A percentile compares a stretch with the other conserved stretches of the same genome.
Evolutionary conservation across 2,113 vertebrate species (phyloP).

Genomic region (Hippocampus mohnikei): DNA sequence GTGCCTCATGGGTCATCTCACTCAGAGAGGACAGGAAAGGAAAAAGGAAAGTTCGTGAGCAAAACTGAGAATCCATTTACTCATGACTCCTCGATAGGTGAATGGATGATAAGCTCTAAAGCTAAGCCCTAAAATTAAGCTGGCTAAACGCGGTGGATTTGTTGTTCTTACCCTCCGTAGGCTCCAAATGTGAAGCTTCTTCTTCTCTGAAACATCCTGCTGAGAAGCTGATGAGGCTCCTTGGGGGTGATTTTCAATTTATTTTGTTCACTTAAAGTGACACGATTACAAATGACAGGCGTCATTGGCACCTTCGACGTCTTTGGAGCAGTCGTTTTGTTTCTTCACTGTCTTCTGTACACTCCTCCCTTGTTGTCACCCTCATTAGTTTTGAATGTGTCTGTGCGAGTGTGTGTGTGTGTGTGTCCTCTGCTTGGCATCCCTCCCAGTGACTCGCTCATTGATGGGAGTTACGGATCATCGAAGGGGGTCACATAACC

Average conservation of each 20-base stretch:
- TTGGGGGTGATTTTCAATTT: constrained; percentile 1
- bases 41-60: too few relatives aligned
- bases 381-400: constrained; percentile 22
- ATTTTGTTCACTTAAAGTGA: constrained; percentile 18
- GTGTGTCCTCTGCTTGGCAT: constrained; percentile 31
- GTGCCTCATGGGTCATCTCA: too few relatives aligned
- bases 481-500: background rate
- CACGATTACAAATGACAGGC: background rate
- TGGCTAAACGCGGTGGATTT: background rate
- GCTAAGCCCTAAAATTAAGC: background rate
- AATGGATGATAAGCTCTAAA: too few relatives aligned
- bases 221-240: constrained; percentile 19
- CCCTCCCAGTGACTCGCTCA: background rate
- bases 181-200: constrained; percentile 86
- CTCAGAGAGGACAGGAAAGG: too few relatives aligned
- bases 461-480: background rate
- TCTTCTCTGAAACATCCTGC: constrained; percentile 79
- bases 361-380: constrained; percentile 42
- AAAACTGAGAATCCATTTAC: background rate
- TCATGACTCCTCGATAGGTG: background rate
- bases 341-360: constrained; percentile 15
- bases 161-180: constrained; percentile 79
- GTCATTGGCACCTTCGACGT: constrained; percentile 5
- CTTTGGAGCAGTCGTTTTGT: constrained; percentile 19
- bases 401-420: constrained; percentile 43